Base-by-base conservation (phyloP, 2,113 vertebrate species). In the Spermophilus dauricus region DNA sequence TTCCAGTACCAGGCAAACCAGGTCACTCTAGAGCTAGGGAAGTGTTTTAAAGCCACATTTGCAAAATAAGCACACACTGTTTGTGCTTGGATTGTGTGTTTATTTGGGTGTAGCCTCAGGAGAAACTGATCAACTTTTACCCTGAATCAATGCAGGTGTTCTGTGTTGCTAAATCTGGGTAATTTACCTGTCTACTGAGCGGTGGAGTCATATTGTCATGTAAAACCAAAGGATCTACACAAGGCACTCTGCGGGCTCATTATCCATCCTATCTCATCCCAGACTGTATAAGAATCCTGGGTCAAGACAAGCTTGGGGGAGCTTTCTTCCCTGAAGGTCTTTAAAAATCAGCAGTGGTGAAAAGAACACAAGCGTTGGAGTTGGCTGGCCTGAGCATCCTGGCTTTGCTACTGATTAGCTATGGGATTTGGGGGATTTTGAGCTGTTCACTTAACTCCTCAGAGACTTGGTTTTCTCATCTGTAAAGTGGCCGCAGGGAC, bases 391-490 rank as follows among this genome's bases (percentile, higher is more conserved):
- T 5, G 39, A 70, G 48, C 14, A 22, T 65, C 26, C 45, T 90
- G 85, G 37, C 58, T 95, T 85, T 72, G 42, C 17, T 37, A 24
- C 18, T 89, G 82, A 90, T 96, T 39, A 82, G 82, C 78, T 72
- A 11, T 14, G 67, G 85, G 87, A 76, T 80, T 89, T 70, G 51
- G 78, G 72, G 75, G 78, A 70, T 73, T 81, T 69, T n/a, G 69
- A 94, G 24, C 58, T 16, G 30, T 89, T 45, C 78, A 67, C 53
- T 51, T 76, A 91, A 76, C 26, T 39, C 48, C 72, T 76, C 22
- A 70, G 81, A 90, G 51, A 75, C 61, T 76, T 84, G 75, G 73
- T 96, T 82, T 93, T 90, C 78, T 93, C 63, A 67, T 91, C 90
- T 96, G 94, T 69, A 78, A 83, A 93, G 78, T 95, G 95, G 42